Evolutionary conservation across 2,888 invertebrate genomes (phyloP), one percentile per base, ranked within the genome.

Genomic region (Acronicta leporina): DNA sequence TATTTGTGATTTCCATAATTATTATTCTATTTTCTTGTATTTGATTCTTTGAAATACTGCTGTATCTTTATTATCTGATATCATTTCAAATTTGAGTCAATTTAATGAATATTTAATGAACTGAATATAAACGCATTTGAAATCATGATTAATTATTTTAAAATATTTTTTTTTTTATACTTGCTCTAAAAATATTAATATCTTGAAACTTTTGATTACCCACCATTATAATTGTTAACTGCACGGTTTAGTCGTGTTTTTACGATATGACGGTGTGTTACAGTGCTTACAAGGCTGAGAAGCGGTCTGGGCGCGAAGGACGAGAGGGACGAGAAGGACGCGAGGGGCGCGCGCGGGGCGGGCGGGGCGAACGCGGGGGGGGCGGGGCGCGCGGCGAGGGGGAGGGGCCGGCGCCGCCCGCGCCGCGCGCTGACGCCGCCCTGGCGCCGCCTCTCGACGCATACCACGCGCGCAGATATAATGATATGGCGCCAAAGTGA

Each of bases 401-500:
- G 65, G 82, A 83, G 62, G 89, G 86, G 69, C 82, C 93, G 92
- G 74, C 58, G 48, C 48, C 38, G 55, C 45, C 52, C 38, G 79
- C 69, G 88, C 49, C 58, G 79, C 70, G 77, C 73, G 59, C 62
- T 52, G 92, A 85, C 79, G 85, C 90, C 84, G 68, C 91, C 82
- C 85, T 92, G 83, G 95, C 95, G 86, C 89, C 91, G 87, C 81
- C 90, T 83, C 70, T 86, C 90, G 92, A 92, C 91, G 96, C 97
- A 87, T 91, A 90, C 90, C 89, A 96, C 97, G 84, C 96, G 97
- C 92, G 93, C 92, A 85, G 93, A 92, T 97, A 97, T 94, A 96
- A 96, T 88, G 97, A 97, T 92, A 96, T 97, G 96, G 97, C 97
- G 87, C 97, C 97, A 88, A 97, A 97, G 97, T 97, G 95, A 96